A percentile compares a stretch with the other conserved stretches of the same genome.
Evolutionary conservation across 2,113 vertebrate species (phyloP).

Genomic region (Ornithorhynchus anatinus): DNA sequence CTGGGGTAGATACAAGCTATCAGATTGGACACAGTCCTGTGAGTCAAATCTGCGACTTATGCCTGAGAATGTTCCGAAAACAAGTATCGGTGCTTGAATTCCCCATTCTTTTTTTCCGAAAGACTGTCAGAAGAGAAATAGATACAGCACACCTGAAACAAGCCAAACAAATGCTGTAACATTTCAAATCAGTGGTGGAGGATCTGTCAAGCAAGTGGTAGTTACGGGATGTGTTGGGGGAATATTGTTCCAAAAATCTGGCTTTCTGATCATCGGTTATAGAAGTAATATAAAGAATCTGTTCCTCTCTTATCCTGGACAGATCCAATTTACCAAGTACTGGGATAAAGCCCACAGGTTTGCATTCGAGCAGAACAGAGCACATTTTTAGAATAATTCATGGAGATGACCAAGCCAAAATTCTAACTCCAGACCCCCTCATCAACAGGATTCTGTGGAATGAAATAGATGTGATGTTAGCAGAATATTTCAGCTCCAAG

Average conservation of each 20-base stretch:
- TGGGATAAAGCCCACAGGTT: not conserved
- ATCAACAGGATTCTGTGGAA: not conserved
- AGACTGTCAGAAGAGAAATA: slow-evolving; percentile 29
- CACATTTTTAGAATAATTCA: slow-evolving; percentile 14
- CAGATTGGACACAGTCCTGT: too few relatives aligned
- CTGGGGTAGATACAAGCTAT: too few relatives aligned
- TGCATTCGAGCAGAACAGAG: not conserved
- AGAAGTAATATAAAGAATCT: not conserved
- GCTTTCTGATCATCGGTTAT: not conserved
- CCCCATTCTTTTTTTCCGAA: slow-evolving; percentile 24
- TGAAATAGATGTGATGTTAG: slow-evolving; percentile 1
- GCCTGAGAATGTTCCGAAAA: slow-evolving; percentile 18
- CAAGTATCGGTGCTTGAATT: slow-evolving; percentile 31
- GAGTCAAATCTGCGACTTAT: slow-evolving; percentile 23
- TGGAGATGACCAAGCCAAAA: not conserved
- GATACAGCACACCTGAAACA: slow-evolving; percentile 26
- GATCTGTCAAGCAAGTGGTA: not conserved
- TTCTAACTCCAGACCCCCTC: slow-evolving; percentile 12
- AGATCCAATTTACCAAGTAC: not conserved
- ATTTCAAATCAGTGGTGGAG: slow-evolving; percentile 7
- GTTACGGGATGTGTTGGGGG: not conserved
- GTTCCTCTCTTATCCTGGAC: not conserved
- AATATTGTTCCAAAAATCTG: not conserved
- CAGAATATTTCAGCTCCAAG: slow-evolving; percentile 21
- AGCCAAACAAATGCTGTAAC: slow-evolving; percentile 28